Evolutionary conservation across 2,888 invertebrate genomes (phyloP).

Genomic region (Pandemis heparana): DNA sequence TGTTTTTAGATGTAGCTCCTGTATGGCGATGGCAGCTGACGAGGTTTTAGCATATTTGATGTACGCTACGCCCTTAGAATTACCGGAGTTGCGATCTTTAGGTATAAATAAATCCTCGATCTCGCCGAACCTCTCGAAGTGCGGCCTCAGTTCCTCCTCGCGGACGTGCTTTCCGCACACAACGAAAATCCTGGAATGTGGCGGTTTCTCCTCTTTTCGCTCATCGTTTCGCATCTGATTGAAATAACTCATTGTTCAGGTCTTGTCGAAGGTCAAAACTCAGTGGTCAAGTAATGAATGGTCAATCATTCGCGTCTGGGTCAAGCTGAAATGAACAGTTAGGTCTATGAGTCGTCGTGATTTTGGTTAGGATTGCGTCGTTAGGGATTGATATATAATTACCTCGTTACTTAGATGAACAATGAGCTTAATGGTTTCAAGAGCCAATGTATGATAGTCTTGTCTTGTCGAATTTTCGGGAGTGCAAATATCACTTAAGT

Average conservation of each 20-base stretch:
- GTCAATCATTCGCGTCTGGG: conserved; percentile 35
- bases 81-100: conserved; percentile 92
- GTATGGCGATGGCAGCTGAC: conserved; percentile 95
- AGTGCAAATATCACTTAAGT: not conserved
- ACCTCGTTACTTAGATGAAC: conserved; percentile 7
- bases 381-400: not conserved
- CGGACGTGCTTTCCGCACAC: conserved; percentile 90
- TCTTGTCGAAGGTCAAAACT: conserved; percentile 26
- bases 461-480: not conserved
- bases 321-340: conserved; percentile 39
- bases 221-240: conserved; percentile 53
- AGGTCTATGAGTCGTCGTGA: conserved; percentile 35
- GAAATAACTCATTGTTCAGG: conserved; percentile 27
- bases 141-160: conserved; percentile 91
- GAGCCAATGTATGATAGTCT: not conserved
- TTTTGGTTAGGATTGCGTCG: conserved; percentile 13
- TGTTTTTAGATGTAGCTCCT: conserved; percentile 93
- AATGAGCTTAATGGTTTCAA: not conserved
- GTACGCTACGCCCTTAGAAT: conserved; percentile 96
- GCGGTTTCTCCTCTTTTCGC: conserved; percentile 88
- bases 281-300: conserved; percentile 37
- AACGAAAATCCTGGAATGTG: conserved; percentile 95
- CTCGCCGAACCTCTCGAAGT: conserved; percentile 92
- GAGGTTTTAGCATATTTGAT: conserved; percentile 96
- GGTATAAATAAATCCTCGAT: conserved; percentile 96